phyloP scores from a whole-genome alignment of 2,797 vertebrate genomes.

The Melanotaenia boesemani region DNA sequence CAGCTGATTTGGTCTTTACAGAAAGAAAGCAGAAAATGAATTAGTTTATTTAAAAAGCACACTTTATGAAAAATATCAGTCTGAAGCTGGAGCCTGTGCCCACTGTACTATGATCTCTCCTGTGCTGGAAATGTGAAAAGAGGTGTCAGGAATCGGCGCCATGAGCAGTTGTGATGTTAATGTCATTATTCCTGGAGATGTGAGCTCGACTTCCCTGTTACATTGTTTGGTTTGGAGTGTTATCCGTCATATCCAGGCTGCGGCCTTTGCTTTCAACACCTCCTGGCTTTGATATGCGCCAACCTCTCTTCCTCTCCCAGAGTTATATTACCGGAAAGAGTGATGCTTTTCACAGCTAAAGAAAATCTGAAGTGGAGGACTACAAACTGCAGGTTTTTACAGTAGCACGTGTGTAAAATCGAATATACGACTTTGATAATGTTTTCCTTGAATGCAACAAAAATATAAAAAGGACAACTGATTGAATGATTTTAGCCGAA shows the following conservation, averaged over 20 bases:
- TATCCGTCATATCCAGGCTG: slow-evolving; percentile 90
- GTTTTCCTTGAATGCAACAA: background rate
- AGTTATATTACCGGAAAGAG: slow-evolving; percentile 89
- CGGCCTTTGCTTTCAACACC: slow-evolving; percentile 88
- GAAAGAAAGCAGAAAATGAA: background rate
- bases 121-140: slow-evolving; percentile 12
- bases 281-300: slow-evolving; percentile 93
- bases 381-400: background rate
- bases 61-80: background rate
- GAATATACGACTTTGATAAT: background rate
- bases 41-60: background rate
- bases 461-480: background rate
- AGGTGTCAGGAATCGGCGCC: slow-evolving; percentile 81
- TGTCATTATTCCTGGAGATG: slow-evolving; percentile 85
- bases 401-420: background rate
- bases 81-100: background rate
- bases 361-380: slow-evolving; percentile 19
- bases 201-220: slow-evolving; percentile 85
- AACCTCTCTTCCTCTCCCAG: slow-evolving; percentile 84
- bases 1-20: background rate
- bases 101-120: background rate
- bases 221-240: slow-evolving; percentile 84
- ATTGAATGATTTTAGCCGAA: background rate
- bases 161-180: slow-evolving; percentile 85
- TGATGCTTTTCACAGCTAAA: slow-evolving; percentile 87